Base-by-base conservation (phyloP, 2,113 vertebrate genomes). In the Centropus bengalensis region DNA sequence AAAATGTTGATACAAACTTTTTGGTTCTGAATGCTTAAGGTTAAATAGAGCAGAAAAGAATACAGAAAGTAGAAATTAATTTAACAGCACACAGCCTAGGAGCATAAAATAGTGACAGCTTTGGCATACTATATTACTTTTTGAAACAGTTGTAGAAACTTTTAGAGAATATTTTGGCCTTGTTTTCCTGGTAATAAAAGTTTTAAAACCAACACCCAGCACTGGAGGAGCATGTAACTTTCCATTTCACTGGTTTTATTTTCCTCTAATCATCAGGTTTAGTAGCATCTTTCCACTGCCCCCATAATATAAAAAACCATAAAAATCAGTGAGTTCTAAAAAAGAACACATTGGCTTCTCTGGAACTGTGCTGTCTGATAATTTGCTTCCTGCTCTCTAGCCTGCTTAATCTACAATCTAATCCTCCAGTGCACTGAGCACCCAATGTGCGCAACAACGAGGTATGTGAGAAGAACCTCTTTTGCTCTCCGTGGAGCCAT, bases 181-280 rank as follows among this genome's bases (percentile, higher is more conserved):
- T 74, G 36, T 88, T 91, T 90, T 74, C 36, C 17, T 56, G 28
- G 20, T 33, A 74, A 58, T 94, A 74, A 88, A 86, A 62, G 30
- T 79, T 94, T 82, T 32, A 87, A 87, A 89, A 30, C 74, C 42
- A 82, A 14, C 27, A 52, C 32, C 38, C 92, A 90, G 59, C 51
- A 74, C 63, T 88, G 86, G n/a, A 81, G 82, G 90, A 94, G 68
- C 74, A 36, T 59, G 55, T 56, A 77, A 64, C 88, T 95, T 95
- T 96, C 86, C 82, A 60, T 94, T 81, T 42, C 92, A 83, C 32
- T 21, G 60, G 64, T 86, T 96, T 95, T 94, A 90, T 88, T 86
- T 78, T 45, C 28, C 71, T 93, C 38, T 83, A 32, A 66, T 88
- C 54, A 66, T 75, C 59, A 63, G 79, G 18, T 63, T 88, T 91